Base-by-base conservation (phyloP, 2,113 vertebrate species). In the Xiphophorus couchianus region DNA sequence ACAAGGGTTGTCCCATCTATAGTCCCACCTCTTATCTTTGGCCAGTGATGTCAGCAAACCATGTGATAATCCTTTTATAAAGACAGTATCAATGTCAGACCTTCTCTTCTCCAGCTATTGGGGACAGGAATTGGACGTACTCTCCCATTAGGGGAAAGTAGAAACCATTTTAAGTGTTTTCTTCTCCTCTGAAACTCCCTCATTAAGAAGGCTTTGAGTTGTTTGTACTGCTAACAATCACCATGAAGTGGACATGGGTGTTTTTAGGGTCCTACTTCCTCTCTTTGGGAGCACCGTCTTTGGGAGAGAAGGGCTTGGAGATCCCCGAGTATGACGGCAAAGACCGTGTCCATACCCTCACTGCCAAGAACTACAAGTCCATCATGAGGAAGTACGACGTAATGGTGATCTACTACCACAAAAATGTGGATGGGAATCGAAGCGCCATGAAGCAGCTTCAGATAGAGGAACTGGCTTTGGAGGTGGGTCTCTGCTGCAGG, bases 341-440 rank as follows among this genome's bases (percentile, higher is more conserved):
- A 88, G 96, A 97, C 90, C 96, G 97, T 0, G 96, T 98, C 76
- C 89, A 96, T 67, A 85, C 94, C 28, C 93, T 98, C 85, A 95
- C 74, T 27, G 68, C 87, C 73, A 96, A 96, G 90, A 98, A 97
- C 95, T 97, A 96, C 95, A 96, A 96, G 89, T 92, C 94, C 0
- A 66, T 96, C 83, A 96, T 97, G 95, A 97, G 97, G 94, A 95
- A 96, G 90, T 97, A 95, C 5, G 96, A 96, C 12, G 94, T 97
- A 66, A 95, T 98, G 94, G 97, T 96, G 2, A 94, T 97, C 88
- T 96, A 97, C 83, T 96, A 96, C 91, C 97, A 97, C 28, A 94
- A 94, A 61, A 93, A 96, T 4, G 92, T 96, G 0, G 95, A 93
- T 2, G 93, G 94, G 0, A 94, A 94, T 93, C 96, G 94, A 86